Percentiles rank a stretch among this genome's conserved stretches.
Conservation (phyloP, 2,888 invertebrate genomes). For the Meganola albula region DNA sequence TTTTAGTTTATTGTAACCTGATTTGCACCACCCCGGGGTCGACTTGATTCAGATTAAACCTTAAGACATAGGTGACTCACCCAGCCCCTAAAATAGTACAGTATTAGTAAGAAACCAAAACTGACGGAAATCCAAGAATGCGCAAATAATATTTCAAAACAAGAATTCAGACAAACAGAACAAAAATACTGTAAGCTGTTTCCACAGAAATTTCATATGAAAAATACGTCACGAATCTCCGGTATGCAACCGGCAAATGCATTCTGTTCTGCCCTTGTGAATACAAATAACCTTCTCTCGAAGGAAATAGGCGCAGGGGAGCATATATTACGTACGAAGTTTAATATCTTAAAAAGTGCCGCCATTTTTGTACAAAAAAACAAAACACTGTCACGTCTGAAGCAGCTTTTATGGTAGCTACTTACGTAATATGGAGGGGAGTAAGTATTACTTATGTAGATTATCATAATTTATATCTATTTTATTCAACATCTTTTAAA, state of each 20-base stretch:
- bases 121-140: neutral
- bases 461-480: no score
- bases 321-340: conserved; percentile 49
- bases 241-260: conserved; percentile 49
- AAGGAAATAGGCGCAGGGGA: conserved; percentile 39
- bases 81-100: no score
- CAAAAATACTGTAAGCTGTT: conserved; percentile 33
- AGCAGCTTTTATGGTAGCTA: conserved; percentile 7
- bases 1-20: no score
- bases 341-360: conserved; percentile 52
- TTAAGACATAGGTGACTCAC: no score
- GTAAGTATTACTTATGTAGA: no score
- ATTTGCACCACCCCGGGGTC: no score
- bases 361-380: conserved; percentile 30
- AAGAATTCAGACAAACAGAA: conserved; percentile 12
- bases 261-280: conserved; percentile 48
- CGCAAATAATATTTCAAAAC: neutral
- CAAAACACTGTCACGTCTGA: conserved; percentile 17
- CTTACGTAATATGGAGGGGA: no score
- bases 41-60: no score
- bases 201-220: conserved; percentile 35
- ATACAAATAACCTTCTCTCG: conserved; percentile 54
- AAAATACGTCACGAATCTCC: conserved; percentile 42
- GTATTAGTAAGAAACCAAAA: no score
- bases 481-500: no score